These are phyloP conservation scores for Scomber japonicus DNA, from an alignment of 2,113 vertebrate genomes.

Conservation along the genomic window DNA sequence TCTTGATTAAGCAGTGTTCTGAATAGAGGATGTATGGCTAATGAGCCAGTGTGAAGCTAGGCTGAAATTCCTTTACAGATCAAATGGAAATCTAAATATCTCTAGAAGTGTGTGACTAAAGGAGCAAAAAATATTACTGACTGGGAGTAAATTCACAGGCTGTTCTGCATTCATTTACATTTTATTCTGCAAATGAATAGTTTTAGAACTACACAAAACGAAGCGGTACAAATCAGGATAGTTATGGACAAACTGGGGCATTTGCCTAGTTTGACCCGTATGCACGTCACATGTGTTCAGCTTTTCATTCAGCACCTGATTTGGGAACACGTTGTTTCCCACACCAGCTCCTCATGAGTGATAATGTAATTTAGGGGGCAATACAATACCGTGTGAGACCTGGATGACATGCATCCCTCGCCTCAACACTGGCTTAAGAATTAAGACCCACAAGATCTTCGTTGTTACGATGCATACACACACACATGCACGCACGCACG, in stretches of 20 bases:
- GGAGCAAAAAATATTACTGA: background rate
- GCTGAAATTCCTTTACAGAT: constrained; percentile 49
- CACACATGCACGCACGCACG: background rate
- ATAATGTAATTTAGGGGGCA: constrained; percentile 78
- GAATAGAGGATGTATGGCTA: constrained; percentile 26
- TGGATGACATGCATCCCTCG: constrained; percentile 40
- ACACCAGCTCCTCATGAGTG: constrained; percentile 69
- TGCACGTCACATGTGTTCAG: constrained; percentile 41
- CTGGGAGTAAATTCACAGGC: background rate
- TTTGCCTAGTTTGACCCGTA: constrained; percentile 32
- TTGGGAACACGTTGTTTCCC: constrained; percentile 67
- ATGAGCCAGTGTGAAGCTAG: constrained; percentile 10
- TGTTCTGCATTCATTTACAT: background rate
- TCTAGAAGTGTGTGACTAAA: background rate
- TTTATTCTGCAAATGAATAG: background rate
- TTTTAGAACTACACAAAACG: background rate
- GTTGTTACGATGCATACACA: constrained; percentile 8
- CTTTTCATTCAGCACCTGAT: constrained; percentile 48
- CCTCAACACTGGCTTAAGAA: constrained; percentile 41
- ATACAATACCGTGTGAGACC: constrained; percentile 66
- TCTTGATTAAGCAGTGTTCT: constrained; percentile 63
- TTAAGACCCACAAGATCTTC: constrained; percentile 58
- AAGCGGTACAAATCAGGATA: constrained; percentile 6
- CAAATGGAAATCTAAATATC: constrained; percentile 10
- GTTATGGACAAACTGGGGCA: background rate